Evolutionary conservation across 2,797 vertebrate species (phyloP).

Genomic region (Rhabdophis nuchalis): DNA sequence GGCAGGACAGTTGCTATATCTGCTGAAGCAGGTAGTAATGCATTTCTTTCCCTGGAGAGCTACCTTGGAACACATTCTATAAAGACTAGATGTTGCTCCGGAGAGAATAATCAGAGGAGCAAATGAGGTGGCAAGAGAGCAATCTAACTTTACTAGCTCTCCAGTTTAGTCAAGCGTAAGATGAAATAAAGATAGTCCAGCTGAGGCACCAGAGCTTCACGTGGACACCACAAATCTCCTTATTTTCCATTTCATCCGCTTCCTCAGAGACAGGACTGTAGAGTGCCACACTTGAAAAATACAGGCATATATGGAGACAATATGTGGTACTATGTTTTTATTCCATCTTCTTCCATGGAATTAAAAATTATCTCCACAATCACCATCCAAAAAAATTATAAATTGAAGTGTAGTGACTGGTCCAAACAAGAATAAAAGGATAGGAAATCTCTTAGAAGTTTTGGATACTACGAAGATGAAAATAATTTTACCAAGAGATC

Average conservation of each 20-base stretch:
- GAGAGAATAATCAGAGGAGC: not conserved
- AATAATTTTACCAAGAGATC: not conserved
- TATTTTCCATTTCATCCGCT: not conserved
- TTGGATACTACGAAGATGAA: not conserved
- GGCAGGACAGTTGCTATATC: conserved; percentile 43
- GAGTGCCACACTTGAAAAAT: not conserved
- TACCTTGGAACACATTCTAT: not conserved
- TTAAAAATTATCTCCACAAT: not conserved
- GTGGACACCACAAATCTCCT: not conserved
- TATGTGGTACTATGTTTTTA: not conserved
- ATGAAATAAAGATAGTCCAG: not conserved
- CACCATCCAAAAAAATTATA: not conserved
- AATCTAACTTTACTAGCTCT: not conserved
- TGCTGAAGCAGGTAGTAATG: conserved; percentile 24
- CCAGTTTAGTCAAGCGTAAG: conserved; percentile 4
- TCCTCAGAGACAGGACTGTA: not conserved
- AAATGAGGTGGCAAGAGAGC: not conserved
- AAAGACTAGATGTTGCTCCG: conserved; percentile 7
- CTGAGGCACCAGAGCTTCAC: not conserved
- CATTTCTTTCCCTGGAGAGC: not conserved
- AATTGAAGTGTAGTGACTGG: not conserved
- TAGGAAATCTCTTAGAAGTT: not conserved
- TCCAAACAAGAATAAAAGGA: not conserved
- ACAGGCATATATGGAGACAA: not conserved
- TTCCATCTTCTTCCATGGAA: not conserved